Evolutionary conservation across 1,140 invertebrate species (phyloP), one percentile per base, ranked within the genome.

Genomic region (Musca vetustissima): DNA sequence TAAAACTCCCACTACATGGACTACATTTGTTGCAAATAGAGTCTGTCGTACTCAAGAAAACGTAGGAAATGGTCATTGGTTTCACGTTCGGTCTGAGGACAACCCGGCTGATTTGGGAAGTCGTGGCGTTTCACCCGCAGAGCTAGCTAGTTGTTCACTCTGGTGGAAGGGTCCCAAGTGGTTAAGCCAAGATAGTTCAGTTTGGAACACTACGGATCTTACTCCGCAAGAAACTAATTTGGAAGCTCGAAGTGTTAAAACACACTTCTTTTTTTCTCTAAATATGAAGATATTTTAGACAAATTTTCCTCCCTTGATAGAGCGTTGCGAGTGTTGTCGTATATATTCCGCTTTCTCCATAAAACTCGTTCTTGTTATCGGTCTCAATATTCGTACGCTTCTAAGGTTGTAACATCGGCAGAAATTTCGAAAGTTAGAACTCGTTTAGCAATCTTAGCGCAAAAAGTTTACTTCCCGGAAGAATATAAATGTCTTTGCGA

Each of bases 31-130:
- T n/a, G n/a, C n/a, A n/a, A n/a, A n/a, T n/a, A n/a, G n/a, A n/a
- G n/a, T n/a, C n/a, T n/a, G n/a, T n/a, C n/a, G n/a, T n/a, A n/a
- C n/a, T n/a, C n/a, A n/a, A n/a, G n/a, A n/a, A n/a, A n/a, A n/a
- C n/a, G n/a, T n/a, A n/a, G n/a, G n/a, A n/a, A n/a, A 49, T 2
- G 52, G 65, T 9, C 61, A 81, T 22, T 87, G 84, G 86, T n/a
- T 52, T 17, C 81, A 86, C 71, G 77, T 86, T 0, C 49, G 68
- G 7, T 75, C 80, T 1, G 57, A 66, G 21, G 66, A 83, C 1
- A 86, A 86, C 73, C 83, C 83, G 47, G 83, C 83, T 1, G 84
- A 87, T 75, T 68, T 73, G 9, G 68, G 77, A 7, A 85, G 84
- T 7, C 72, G 84, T 66, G 84, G 84, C 15, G 24, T 76, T 2